These are phyloP conservation scores for Physocephala rufipes DNA, from an alignment of 2,888 invertebrate genomes.

Conservation along the genomic window DNA sequence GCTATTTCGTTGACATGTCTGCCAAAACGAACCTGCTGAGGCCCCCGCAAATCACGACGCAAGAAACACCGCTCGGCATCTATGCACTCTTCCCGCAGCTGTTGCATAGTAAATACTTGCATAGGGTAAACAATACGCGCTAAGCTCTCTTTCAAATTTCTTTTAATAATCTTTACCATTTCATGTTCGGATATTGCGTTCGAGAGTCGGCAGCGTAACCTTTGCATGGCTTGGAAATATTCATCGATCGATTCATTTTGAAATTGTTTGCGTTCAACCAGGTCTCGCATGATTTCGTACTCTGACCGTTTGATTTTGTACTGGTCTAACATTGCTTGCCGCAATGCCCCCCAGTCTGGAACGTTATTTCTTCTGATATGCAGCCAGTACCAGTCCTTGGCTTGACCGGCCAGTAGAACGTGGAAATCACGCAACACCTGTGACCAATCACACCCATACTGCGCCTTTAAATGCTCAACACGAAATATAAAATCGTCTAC, in stretches of 20 bases:
- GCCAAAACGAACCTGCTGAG: too few species aligned
- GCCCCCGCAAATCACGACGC: too few species aligned
- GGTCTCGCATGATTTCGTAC: constrained; percentile 8
- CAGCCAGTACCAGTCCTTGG: constrained; percentile 15
- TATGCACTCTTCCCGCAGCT: constrained; percentile 13
- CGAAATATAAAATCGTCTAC: constrained; percentile 24
- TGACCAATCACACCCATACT: constrained; percentile 4
- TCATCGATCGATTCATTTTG: background rate
- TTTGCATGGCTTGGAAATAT: constrained; percentile 11
- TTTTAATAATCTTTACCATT: constrained; percentile 2
- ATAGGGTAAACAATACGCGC: constrained; percentile 15
- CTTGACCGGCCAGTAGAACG: background rate
- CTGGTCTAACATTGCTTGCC: background rate
- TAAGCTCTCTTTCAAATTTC: constrained; percentile 13
- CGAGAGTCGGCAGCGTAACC: background rate
- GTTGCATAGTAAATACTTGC: background rate
- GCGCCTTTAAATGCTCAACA: background rate
- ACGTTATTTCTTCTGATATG: background rate
- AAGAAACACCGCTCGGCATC: constrained; percentile 14
- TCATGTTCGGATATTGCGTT: background rate
- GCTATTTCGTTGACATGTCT: background rate
- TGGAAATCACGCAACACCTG: constrained; percentile 16
- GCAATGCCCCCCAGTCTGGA: background rate
- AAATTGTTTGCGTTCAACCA: constrained; percentile 9
- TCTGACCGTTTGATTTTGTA: constrained; percentile 6